Conservation (phyloP, 2,797 vertebrate genomes). For the Petrocephalus sullivani region DNA sequence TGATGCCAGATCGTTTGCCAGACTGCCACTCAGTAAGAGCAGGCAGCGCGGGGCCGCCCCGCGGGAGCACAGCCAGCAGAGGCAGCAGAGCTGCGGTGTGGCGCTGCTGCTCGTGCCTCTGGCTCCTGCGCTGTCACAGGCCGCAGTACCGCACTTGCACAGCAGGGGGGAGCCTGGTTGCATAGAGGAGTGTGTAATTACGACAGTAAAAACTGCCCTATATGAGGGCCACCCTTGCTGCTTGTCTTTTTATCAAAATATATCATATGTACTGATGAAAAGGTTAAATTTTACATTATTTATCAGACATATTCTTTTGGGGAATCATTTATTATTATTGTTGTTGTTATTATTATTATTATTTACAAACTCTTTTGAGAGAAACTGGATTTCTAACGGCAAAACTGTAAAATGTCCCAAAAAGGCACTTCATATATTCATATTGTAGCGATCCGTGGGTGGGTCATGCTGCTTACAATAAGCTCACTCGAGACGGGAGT, state of each 20-base stretch:
- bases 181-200: constrained; percentile 18
- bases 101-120: not conserved
- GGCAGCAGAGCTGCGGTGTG: not conserved
- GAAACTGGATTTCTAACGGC: not conserved
- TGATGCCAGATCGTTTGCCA: constrained; percentile 7
- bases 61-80: not conserved
- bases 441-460: no score
- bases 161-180: not conserved
- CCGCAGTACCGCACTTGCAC: not conserved
- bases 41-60: not conserved
- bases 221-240: not conserved
- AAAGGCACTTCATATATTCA: not conserved
- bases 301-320: not conserved
- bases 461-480: no score
- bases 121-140: not conserved
- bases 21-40: not conserved
- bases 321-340: not conserved
- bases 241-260: not conserved
- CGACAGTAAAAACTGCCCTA: not conserved
- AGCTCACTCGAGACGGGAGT: no score
- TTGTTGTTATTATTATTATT: not conserved
- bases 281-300: not conserved
- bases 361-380: not conserved
- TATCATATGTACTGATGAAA: not conserved
- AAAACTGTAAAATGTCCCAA: not conserved